phyloP scores from a whole-genome alignment of 2,888 invertebrate genomes.

The Eilema griseolum region DNA sequence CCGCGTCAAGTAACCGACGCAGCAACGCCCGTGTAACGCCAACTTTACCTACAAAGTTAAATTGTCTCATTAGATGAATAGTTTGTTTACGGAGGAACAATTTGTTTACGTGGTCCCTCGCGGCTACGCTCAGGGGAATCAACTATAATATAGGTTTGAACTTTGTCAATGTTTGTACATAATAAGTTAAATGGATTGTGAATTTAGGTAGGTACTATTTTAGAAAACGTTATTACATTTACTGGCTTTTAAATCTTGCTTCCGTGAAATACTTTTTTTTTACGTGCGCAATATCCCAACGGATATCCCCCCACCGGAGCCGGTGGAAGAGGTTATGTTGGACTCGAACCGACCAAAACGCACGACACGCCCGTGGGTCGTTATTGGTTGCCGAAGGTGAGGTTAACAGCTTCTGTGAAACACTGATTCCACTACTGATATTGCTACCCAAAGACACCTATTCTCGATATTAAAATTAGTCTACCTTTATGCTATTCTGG shows the following conservation, averaged over 20 bases:
- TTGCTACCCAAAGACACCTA: background rate
- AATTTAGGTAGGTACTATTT: background rate
- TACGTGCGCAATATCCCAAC: too few species aligned
- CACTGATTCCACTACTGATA: too few species aligned
- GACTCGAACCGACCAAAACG: too few species aligned
- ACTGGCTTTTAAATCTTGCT: too few species aligned
- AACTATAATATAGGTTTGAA: background rate
- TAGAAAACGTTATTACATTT: background rate
- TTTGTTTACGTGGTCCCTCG: background rate
- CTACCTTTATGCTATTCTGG: background rate
- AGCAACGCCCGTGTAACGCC: background rate
- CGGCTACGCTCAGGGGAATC: background rate
- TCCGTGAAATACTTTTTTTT: too few species aligned
- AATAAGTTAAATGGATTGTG: background rate
- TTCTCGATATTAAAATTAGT: background rate
- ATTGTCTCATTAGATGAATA: constrained; percentile 30
- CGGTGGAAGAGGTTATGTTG: too few species aligned
- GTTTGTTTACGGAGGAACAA: constrained; percentile 3
- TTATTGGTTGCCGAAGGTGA: too few species aligned
- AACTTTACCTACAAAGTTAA: constrained; percentile 30
- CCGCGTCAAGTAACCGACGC: background rate
- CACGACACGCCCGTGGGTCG: too few species aligned
- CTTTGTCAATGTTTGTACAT: background rate
- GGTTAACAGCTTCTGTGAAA: too few species aligned
- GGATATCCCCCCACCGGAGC: too few species aligned